phyloP scores from a whole-genome alignment of 2,113 vertebrate species.

The Elephantulus edwardii region DNA sequence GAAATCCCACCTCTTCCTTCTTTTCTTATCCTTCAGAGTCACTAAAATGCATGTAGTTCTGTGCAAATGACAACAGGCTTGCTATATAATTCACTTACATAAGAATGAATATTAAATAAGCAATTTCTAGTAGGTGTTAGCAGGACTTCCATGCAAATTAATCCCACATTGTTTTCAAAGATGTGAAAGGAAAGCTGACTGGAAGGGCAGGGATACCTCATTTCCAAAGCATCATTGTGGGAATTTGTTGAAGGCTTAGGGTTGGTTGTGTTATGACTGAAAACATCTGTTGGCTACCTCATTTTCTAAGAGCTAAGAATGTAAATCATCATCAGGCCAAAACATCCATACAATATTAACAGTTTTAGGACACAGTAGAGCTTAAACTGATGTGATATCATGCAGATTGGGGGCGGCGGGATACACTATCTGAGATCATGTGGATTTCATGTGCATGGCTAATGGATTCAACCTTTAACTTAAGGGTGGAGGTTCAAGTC shows the following conservation, averaged over 20 bases:
- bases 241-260: background rate
- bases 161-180: conserved; percentile 62
- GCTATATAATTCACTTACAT: background rate
- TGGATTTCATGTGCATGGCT: background rate
- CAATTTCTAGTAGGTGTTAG: background rate
- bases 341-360: background rate
- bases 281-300: background rate
- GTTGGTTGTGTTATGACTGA: background rate
- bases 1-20: background rate
- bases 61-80: background rate
- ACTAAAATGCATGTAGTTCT: background rate
- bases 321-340: background rate
- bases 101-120: conserved; percentile 8
- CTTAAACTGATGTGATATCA: background rate
- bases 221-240: conserved; percentile 49
- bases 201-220: background rate
- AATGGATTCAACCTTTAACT: background rate
- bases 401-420: background rate
- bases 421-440: background rate
- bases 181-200: background rate
- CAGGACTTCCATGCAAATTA: background rate
- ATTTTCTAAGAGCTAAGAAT: background rate
- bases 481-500: background rate
- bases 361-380: background rate
- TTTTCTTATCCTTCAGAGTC: background rate